Base-by-base conservation (phyloP, 2,888 invertebrate genomes). In the Cantharis nigra region DNA sequence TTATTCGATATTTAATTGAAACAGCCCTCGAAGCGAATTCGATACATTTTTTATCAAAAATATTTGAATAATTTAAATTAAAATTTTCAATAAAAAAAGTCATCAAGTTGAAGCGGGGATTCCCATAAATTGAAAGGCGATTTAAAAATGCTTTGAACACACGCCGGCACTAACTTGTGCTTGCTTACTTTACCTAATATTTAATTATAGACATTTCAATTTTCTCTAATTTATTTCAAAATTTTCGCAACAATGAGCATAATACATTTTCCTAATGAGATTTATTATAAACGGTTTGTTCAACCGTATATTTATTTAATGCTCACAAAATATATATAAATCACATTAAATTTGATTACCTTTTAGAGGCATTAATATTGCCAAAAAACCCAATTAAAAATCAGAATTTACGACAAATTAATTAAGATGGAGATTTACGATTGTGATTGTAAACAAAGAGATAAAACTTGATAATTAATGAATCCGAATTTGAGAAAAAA, bases 211-310 rank as follows among this genome's bases (percentile, higher is more conserved):
- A n/a, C 23, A 2, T 67, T 67, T 67, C 65, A 67, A 67, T 67
- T 49, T 67, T 67, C 65, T 20, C 65, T n/a, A 67, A 67, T 67
- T 67, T 67, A 67, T 67, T 23, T 67, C 26, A 20, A 67, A 23
- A 67, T 67, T 67, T 67, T 26, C 65, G 65, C 65, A 23, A 67
- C 65, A 26, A 67, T 26, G 65, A 67, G 26, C 65, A 26, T 67
- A 67, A 67, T 67, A 67, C 65, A 67, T 67, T 67, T 67, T 23
- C 20, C 65, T 67, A 67, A 67, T 67, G 26, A 67, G 65, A 67
- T 67, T 67, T 67, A 67, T 67, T 67, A 26, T 23, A 26, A 26
- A 67, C 26, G 20, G 65, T n/a, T 67, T 26, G 26, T 67, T 67
- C 65, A 67, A 67, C 65, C 65, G 23, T 67, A 26, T 23, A 67